Base-by-base conservation (phyloP, 1,140 invertebrate genomes). In the Proales similis region DNA sequence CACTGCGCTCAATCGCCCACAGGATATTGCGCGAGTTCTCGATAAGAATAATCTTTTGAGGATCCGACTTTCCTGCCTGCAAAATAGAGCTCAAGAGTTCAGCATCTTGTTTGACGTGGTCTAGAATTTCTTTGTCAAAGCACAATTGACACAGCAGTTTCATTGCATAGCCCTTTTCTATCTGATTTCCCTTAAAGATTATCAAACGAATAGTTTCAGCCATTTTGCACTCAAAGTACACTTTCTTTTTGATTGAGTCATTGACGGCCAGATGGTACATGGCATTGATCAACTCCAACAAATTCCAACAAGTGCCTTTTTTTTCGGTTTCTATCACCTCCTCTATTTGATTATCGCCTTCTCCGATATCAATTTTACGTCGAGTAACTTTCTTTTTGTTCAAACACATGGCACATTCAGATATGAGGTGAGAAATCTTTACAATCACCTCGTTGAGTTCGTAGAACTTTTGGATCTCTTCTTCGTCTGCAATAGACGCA, bases 101-200 rank as follows among this genome's bases (percentile, higher is more conserved):
- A 39, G 24, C 20, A 26, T 57, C 51, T 17, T 42, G 27, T 32
- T 26, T 17, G 2, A 57, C 36, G 45, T 57, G 36, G 11, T 42
- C 11, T 9, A 29, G n/a, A 14, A 57, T 57, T 12, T 39, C 30
- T 12, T 4, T n/a, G 32, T 57, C 26, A 57, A 57, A 57, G 11
- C 51, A 57, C 20, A 57, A 26, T 57, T 57, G 51, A 36, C 51
- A 57, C 7, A 57, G 24, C 4, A 57, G 9, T 14, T 42, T 57
- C 4, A 57, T 7, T 4, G 51, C 33, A 42, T 24, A 57, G 4
- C 20, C 20, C 30, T 30, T 42, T 12, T 57, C 51, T 17, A 20
- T 26, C 30, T 57, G 33, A 26, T 42, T 57, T 57, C 51, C 51
- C 39, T n/a, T 20, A 22, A 42, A 42, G 17, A 57, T 57, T 9